Evolutionary conservation across 2,888 invertebrate genomes (phyloP).

Genomic region (Amorpha juglandis): DNA sequence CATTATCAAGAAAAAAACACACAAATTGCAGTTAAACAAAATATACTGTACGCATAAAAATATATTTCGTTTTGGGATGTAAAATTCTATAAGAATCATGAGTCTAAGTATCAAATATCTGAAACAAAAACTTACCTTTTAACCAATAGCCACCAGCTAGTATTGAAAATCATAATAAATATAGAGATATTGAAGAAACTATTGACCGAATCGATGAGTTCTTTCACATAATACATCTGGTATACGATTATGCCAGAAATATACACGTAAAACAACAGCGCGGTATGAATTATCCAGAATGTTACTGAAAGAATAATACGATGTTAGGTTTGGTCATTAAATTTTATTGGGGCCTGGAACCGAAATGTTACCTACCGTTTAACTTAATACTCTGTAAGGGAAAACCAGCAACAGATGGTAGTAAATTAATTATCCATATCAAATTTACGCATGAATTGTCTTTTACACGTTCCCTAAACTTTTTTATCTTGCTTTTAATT

Average conservation of each 20-base stretch:
- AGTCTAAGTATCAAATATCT: not conserved
- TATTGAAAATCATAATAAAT: slow-evolving; percentile 40
- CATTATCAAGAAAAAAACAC: too few species aligned
- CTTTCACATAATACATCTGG: slow-evolving; percentile 43
- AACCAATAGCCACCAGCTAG: slow-evolving; percentile 44
- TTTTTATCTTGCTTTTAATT: not conserved
- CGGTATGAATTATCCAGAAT: slow-evolving; percentile 44
- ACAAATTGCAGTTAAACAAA: too few species aligned
- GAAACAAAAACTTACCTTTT: slow-evolving; percentile 45
- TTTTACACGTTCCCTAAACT: slow-evolving; percentile 31
- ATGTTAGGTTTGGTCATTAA: not conserved
- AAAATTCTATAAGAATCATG: too few species aligned
- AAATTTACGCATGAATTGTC: slow-evolving; percentile 43
- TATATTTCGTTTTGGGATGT: too few species aligned
- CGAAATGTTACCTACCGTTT: slow-evolving; percentile 34
- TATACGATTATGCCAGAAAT: slow-evolving; percentile 44
- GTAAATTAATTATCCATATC: slow-evolving; percentile 44
- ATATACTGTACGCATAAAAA: too few species aligned
- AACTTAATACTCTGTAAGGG: slow-evolving; percentile 38
- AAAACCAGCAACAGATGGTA: slow-evolving; percentile 46
- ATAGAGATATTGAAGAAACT: slow-evolving; percentile 51
- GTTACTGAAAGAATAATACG: slow-evolving; percentile 32
- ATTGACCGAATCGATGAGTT: slow-evolving; percentile 44
- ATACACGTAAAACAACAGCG: slow-evolving; percentile 40
- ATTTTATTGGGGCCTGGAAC: not conserved